These are phyloP conservation scores for Brevimyrus niger DNA, from an alignment of 2,113 vertebrate species.

Conservation along the genomic window DNA sequence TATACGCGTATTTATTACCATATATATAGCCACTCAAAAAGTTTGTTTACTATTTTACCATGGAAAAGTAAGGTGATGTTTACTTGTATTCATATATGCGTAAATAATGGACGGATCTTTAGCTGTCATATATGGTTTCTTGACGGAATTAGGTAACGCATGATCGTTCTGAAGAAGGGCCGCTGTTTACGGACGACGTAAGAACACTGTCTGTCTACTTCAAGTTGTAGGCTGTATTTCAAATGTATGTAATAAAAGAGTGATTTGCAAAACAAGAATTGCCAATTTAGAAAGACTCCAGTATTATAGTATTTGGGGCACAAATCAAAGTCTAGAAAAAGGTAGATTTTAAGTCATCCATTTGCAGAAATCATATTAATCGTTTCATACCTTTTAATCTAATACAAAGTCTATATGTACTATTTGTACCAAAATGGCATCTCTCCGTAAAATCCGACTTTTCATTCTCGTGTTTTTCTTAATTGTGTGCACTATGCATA, in stretches of 20 bases:
- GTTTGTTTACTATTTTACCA: neutral
- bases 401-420: neutral
- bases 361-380: neutral
- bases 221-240: neutral
- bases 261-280: neutral
- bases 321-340: neutral
- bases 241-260: neutral
- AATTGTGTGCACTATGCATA: conserved; percentile 86
- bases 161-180: neutral
- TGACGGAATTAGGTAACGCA: neutral
- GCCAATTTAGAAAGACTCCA: neutral
- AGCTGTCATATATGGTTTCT: neutral
- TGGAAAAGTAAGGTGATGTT: neutral
- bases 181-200: neutral
- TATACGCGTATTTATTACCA: neutral
- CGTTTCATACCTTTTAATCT: neutral
- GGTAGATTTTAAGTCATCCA: neutral
- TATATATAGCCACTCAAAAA: neutral
- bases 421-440: conserved; percentile 61
- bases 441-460: conserved; percentile 82
- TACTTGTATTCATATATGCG: neutral
- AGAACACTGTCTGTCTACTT: neutral
- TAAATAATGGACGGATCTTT: neutral
- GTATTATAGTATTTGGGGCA: neutral
- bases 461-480: conserved; percentile 81